phyloP scores from a whole-genome alignment of 2,888 invertebrate species.

The Oscheius sp. region DNA sequence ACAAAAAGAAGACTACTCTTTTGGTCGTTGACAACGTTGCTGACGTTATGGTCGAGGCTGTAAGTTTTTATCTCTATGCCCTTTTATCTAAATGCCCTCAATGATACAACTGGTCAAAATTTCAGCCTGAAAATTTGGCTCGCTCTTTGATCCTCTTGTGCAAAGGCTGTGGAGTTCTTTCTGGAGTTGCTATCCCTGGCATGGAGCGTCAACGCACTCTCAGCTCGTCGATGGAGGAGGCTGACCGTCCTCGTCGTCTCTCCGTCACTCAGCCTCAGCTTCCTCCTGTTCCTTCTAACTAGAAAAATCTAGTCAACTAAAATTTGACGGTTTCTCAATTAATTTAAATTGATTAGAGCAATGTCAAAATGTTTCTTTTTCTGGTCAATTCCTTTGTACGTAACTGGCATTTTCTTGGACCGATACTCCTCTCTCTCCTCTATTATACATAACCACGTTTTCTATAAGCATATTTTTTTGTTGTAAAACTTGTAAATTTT shows the following conservation, averaged over 20 bases:
- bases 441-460: background rate
- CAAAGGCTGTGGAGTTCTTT: constrained; percentile 81
- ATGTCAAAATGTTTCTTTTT: background rate
- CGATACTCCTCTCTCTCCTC: background rate
- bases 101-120: constrained; percentile 33
- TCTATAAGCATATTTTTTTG: background rate
- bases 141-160: constrained; percentile 86
- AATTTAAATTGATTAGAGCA: background rate
- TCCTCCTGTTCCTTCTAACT: constrained; percentile 46
- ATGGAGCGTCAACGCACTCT: constrained; percentile 69
- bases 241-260: constrained; percentile 69
- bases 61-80: constrained; percentile 72
- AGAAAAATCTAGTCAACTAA: background rate
- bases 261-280: constrained; percentile 57
- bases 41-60: constrained; percentile 86
- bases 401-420: too few relatives aligned
- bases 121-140: constrained; percentile 85
- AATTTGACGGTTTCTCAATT: constrained; percentile 16
- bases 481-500: background rate
- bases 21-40: constrained; percentile 85
- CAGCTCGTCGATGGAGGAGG: constrained; percentile 70
- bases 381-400: too few relatives aligned
- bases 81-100: background rate
- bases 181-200: constrained; percentile 68
- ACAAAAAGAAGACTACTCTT: constrained; percentile 84